These are phyloP conservation scores for Ctenopoma kingsleyae DNA, from an alignment of 2,797 vertebrate genomes.

Conservation along the genomic window DNA sequence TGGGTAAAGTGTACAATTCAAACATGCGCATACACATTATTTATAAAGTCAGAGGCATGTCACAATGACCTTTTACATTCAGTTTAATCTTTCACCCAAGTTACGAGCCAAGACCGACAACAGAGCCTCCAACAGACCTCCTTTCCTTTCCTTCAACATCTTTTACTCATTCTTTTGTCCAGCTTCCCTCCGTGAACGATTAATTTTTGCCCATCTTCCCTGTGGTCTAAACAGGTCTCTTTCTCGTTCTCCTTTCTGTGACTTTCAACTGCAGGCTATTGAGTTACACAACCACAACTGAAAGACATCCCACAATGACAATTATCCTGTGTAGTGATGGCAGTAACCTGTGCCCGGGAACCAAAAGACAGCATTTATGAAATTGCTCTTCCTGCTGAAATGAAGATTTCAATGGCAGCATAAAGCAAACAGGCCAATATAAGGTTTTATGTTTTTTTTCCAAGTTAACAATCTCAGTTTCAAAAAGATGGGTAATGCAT, in stretches of 20 bases:
- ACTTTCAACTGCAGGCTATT: constrained; percentile 54
- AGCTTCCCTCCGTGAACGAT: constrained; percentile 3
- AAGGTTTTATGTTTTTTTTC: constrained; percentile 6
- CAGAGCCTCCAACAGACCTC: constrained; percentile 28
- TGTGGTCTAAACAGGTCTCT: constrained; percentile 46
- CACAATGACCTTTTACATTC: constrained; percentile 56
- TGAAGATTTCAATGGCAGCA: constrained; percentile 21
- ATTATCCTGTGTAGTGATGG: constrained; percentile 45
- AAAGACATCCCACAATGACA: constrained; percentile 63
- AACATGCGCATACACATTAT: constrained; percentile 47
- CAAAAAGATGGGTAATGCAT: constrained; percentile 15
- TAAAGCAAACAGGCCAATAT: constrained; percentile 44
- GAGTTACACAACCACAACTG: constrained; percentile 67
- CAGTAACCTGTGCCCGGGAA: constrained; percentile 55
- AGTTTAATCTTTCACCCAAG: constrained; percentile 58
- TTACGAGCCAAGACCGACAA: constrained; percentile 43
- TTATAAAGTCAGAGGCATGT: constrained; percentile 38
- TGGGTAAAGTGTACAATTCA: constrained; percentile 42
- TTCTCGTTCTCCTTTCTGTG: constrained; percentile 33
- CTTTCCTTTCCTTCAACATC: constrained; percentile 36
- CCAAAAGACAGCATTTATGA: constrained; percentile 51
- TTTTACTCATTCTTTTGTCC: constrained; percentile 57
- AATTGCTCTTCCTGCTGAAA: constrained; percentile 47
- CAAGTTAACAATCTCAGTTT: constrained; percentile 33
- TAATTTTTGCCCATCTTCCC: constrained; percentile 26